phyloP scores from a whole-genome alignment of 2,888 invertebrate species.

The Drosophila tanythrix region DNA sequence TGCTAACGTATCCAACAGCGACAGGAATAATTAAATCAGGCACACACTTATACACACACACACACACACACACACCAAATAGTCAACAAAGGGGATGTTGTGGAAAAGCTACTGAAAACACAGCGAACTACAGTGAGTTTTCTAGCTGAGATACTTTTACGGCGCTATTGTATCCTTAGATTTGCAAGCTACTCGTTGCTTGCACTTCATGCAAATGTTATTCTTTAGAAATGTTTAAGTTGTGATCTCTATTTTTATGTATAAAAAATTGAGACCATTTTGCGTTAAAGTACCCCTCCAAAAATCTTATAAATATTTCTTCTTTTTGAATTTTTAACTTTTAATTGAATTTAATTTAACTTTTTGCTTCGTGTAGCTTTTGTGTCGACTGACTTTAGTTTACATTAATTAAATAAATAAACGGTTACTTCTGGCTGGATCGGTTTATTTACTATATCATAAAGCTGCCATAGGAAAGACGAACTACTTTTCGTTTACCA shows the following conservation, averaged over 20 bases:
- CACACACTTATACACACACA: slow-evolving; percentile 26
- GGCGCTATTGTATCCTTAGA: slow-evolving; percentile 6
- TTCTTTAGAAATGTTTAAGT: background rate
- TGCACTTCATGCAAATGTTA: background rate
- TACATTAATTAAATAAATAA: too few relatives aligned
- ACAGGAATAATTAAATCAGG: slow-evolving; percentile 54
- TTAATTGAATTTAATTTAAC: background rate
- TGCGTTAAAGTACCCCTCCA: too few relatives aligned
- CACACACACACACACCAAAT: slow-evolving; percentile 8
- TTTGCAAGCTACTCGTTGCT: background rate
- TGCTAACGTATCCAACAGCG: slow-evolving; percentile 36
- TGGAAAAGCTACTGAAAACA: slow-evolving; percentile 9
- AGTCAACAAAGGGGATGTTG: slow-evolving; percentile 25
- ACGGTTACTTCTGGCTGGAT: background rate
- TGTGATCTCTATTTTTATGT: background rate
- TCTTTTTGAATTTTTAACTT: too few relatives aligned
- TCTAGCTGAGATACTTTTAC: background rate
- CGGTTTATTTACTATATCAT: background rate
- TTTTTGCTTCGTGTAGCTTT: too few relatives aligned
- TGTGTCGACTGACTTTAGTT: too few relatives aligned
- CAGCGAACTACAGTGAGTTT: background rate
- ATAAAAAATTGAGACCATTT: background rate
- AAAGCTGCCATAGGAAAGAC: background rate
- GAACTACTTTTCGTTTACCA: too few relatives aligned
- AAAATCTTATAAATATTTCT: background rate